Evolutionary conservation across 2,888 invertebrate species (phyloP).

Genomic region (Chromoteleia sp.): DNA sequence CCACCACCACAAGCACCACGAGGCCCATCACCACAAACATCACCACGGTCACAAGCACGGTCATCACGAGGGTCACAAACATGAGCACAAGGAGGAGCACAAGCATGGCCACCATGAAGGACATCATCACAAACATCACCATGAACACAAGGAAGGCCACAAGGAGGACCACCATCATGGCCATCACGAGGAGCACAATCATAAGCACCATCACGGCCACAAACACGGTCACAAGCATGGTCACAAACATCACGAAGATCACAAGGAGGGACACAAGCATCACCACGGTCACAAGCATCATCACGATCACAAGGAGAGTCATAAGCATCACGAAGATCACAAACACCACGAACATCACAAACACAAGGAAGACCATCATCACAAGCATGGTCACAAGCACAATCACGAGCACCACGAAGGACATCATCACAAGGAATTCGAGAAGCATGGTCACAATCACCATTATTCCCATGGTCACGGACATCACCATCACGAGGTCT

Average conservation of each 20-base stretch:
- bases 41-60: constrained; percentile 75
- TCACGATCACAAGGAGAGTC: constrained; percentile 76
- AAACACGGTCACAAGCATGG: constrained; percentile 73
- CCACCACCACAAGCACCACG: constrained; percentile 74
- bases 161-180: constrained; percentile 74
- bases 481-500: constrained; percentile 73
- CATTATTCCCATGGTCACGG: constrained; percentile 73
- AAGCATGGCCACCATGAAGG: constrained; percentile 75
- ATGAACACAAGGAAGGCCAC: constrained; percentile 75
- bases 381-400: constrained; percentile 77
- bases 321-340: constrained; percentile 77
- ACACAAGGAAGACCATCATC: constrained; percentile 73
- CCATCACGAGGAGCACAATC: constrained; percentile 73
- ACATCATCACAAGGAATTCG: constrained; percentile 76
- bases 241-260: constrained; percentile 76
- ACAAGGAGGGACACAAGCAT: constrained; percentile 72
- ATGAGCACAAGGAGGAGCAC: constrained; percentile 77
- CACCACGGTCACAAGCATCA: constrained; percentile 75
- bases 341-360: constrained; percentile 74
- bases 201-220: constrained; percentile 71
- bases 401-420: constrained; percentile 74
- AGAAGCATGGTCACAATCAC: constrained; percentile 73
- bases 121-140: constrained; percentile 77
- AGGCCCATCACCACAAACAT: constrained; percentile 70
- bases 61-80: constrained; percentile 77